Evolutionary conservation across 2,888 invertebrate genomes (phyloP).

Genomic region (Nomada goodeniana): DNA sequence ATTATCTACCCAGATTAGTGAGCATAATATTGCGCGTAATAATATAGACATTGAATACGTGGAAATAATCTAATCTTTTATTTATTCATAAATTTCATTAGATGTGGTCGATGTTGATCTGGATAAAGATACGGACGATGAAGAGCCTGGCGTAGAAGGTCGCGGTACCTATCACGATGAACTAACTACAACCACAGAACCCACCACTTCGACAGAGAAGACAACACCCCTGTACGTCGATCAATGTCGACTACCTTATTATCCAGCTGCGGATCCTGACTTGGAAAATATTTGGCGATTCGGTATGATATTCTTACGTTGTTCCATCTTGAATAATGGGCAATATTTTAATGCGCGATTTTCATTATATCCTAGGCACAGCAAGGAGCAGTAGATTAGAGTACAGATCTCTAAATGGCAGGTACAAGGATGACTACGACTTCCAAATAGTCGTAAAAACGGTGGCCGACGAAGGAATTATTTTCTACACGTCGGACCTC

Average conservation of each 20-base stretch:
- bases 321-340: neutral
- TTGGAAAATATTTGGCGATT: slow-evolving; percentile 87
- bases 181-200: slow-evolving; percentile 67
- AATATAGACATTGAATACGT: neutral
- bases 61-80: neutral
- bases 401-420: slow-evolving; percentile 86
- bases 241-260: slow-evolving; percentile 85
- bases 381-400: slow-evolving; percentile 90
- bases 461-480: slow-evolving; percentile 90
- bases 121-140: slow-evolving; percentile 49
- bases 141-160: slow-evolving; percentile 68
- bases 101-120: slow-evolving; percentile 65
- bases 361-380: slow-evolving; percentile 85
- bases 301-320: slow-evolving; percentile 82
- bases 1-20: slow-evolving; percentile 69
- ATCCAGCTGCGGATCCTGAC: slow-evolving; percentile 85
- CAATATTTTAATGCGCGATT: neutral
- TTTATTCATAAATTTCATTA: slow-evolving; percentile 10
- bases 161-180: slow-evolving; percentile 42
- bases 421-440: slow-evolving; percentile 89
- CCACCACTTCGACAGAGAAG: slow-evolving; percentile 81
- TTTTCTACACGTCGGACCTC: slow-evolving; percentile 91
- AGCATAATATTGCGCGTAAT: slow-evolving; percentile 33
- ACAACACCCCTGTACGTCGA: slow-evolving; percentile 76
- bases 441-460: slow-evolving; percentile 93